Evolutionary conservation across 1,140 invertebrate species (phyloP).

Genomic region (Ctenoplectra terminalis): DNA sequence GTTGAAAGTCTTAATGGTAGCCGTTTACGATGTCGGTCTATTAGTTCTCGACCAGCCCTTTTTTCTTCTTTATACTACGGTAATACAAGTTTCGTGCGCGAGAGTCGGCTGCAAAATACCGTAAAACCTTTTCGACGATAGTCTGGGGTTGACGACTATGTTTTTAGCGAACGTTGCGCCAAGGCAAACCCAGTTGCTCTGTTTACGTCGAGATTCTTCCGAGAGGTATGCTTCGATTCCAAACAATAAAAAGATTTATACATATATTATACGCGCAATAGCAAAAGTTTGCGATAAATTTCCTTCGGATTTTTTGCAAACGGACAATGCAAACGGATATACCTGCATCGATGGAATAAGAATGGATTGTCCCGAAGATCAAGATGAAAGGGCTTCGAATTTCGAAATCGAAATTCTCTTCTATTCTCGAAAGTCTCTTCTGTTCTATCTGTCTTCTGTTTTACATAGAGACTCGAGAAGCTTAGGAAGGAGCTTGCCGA

Average conservation of each 20-base stretch:
- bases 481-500: neutral
- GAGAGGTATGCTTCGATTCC: neutral
- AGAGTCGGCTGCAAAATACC: neutral
- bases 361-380: neutral
- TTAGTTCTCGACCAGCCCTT: neutral
- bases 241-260: neutral
- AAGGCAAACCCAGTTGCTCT: neutral
- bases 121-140: neutral
- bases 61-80: neutral
- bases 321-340: neutral
- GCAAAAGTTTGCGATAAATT: too few relatives aligned
- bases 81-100: neutral
- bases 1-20: conserved; percentile 3
- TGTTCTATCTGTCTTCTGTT: neutral
- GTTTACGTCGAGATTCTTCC: neutral
- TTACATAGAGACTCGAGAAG: neutral
- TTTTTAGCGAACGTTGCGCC: neutral
- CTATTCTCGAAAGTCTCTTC: neutral
- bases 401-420: neutral
- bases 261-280: neutral
- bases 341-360: neutral
- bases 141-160: neutral
- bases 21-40: neutral
- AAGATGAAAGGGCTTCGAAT: neutral
- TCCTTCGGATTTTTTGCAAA: neutral